A percentile compares a stretch with the other conserved stretches of the same genome.
These are phyloP conservation scores for Gymnothorax reevesii DNA, from an alignment of 2,797 vertebrate species.

Conservation along the genomic window DNA sequence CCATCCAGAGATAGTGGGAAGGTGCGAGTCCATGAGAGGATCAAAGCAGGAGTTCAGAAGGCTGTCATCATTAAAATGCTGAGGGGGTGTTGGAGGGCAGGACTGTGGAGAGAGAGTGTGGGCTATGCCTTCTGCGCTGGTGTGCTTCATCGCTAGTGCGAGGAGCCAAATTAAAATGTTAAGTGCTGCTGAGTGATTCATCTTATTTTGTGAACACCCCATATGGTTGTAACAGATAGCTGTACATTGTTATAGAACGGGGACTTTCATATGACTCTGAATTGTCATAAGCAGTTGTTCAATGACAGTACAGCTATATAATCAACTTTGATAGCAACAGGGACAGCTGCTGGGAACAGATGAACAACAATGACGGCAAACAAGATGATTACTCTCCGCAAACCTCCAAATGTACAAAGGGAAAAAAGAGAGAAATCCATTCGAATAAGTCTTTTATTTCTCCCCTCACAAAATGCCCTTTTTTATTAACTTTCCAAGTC, in stretches of 20 bases:
- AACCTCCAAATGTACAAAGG: background rate
- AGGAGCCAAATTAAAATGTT: constrained; percentile 35
- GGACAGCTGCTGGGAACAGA: constrained; percentile 31
- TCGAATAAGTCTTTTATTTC: background rate
- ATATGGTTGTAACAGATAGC: constrained; percentile 35
- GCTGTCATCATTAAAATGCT: background rate
- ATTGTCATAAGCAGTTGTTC: constrained; percentile 41
- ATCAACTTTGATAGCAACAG: constrained; percentile 28
- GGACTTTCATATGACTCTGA: constrained; percentile 30
- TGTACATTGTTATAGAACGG: constrained; percentile 1
- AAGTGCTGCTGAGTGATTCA: constrained; percentile 24
- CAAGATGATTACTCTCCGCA: constrained; percentile 30
- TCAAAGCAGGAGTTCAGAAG: constrained; percentile 10
- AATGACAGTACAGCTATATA: constrained; percentile 27
- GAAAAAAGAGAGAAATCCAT: constrained; percentile 18
- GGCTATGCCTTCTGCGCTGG: constrained; percentile 25
- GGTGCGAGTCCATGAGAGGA: background rate
- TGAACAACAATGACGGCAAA: background rate
- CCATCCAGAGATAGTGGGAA: background rate
- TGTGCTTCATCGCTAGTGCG: background rate
- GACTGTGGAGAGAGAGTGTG: background rate
- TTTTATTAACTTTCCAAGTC: constrained; percentile 23
- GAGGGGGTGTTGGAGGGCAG: background rate
- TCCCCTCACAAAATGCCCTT: constrained; percentile 7
- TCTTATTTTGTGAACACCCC: constrained; percentile 26